Evolutionary conservation across 2,888 invertebrate species (phyloP).

Genomic region (Anthoptus insignis): DNA sequence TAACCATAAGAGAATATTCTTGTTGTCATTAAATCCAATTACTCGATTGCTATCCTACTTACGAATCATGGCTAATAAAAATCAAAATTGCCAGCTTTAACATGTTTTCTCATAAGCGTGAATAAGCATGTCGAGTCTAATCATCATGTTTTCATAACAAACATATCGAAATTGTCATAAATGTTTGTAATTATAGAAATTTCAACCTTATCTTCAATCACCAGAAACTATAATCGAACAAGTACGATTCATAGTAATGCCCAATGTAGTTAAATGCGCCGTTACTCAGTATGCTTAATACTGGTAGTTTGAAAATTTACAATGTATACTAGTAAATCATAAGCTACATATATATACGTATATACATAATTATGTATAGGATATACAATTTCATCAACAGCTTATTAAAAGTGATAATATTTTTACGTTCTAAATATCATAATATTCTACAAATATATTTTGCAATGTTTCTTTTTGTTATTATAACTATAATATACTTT

Average conservation of each 20-base stretch:
- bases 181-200: constrained; percentile 49
- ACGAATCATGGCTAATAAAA: constrained; percentile 20
- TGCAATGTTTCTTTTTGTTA: too few relatives aligned
- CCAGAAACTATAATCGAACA: constrained; percentile 50
- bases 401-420: too few relatives aligned
- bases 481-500: too few relatives aligned
- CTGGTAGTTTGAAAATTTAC: constrained; percentile 47
- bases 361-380: too few relatives aligned
- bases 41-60: too few relatives aligned
- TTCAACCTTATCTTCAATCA: constrained; percentile 41
- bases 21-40: too few relatives aligned
- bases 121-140: constrained; percentile 69
- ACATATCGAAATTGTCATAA: constrained; percentile 46
- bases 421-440: too few relatives aligned
- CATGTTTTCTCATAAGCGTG: constrained; percentile 62
- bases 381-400: too few relatives aligned
- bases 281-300: constrained; percentile 60
- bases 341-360: background rate
- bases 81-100: constrained; percentile 64
- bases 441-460: too few relatives aligned
- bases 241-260: constrained; percentile 46
- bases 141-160: constrained; percentile 64
- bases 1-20: too few relatives aligned
- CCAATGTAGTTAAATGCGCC: constrained; percentile 52
- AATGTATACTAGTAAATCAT: constrained; percentile 25